These are phyloP conservation scores for Uria lomvia DNA, from an alignment of 2,113 vertebrate genomes.

Conservation along the genomic window DNA sequence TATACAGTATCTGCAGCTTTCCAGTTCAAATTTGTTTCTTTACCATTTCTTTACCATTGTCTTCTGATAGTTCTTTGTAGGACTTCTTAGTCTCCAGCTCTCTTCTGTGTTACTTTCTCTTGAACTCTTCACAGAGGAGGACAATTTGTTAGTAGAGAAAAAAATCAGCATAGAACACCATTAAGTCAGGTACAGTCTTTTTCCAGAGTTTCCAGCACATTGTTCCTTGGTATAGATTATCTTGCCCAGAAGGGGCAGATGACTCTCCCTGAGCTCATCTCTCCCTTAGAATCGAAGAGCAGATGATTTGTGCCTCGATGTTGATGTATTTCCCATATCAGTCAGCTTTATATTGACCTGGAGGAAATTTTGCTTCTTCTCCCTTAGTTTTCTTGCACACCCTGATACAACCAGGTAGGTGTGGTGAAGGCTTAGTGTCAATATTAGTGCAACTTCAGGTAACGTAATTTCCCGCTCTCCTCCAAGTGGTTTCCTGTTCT, in stretches of 20 bases:
- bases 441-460: neutral
- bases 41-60: neutral
- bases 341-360: neutral
- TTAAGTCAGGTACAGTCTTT: neutral
- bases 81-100: neutral
- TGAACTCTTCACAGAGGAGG: neutral
- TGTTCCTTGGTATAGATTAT: neutral
- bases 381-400: accelerated
- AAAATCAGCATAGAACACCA: accelerated
- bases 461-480: neutral
- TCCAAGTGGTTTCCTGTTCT: neutral
- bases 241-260: neutral
- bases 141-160: neutral
- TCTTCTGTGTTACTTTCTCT: neutral
- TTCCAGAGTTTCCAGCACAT: neutral
- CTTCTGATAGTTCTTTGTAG: neutral
- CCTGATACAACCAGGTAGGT: neutral
- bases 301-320: neutral
- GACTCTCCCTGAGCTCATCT: neutral
- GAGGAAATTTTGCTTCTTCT: neutral
- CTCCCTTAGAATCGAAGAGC: neutral
- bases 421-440: neutral
- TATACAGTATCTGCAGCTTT: neutral
- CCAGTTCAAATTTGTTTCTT: neutral
- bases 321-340: accelerated